Conservation (phyloP, 2,113 vertebrate genomes). For the Progne subis region DNA sequence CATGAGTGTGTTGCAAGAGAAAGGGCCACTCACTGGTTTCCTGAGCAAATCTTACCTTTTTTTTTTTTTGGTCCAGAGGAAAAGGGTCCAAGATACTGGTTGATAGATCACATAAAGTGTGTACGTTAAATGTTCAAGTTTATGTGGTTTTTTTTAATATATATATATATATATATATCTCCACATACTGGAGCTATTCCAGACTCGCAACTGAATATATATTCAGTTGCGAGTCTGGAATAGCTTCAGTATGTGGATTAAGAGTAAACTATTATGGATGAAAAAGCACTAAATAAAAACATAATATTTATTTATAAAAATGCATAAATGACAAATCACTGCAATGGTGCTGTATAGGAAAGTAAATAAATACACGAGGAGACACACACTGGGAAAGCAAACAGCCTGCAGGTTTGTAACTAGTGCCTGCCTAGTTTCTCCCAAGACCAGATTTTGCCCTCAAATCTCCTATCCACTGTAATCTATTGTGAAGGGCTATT, state of each 20-base stretch:
- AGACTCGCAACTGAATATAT: too few species aligned
- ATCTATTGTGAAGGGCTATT: background rate
- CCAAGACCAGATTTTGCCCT: background rate
- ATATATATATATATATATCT: background rate
- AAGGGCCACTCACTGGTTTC: background rate
- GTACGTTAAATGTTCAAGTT: slow-evolving; percentile 63
- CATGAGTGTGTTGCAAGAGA: background rate
- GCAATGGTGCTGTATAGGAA: background rate
- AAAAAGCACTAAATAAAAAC: slow-evolving; percentile 69
- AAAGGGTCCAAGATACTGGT: slow-evolving; percentile 41
- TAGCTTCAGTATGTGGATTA: slow-evolving; percentile 69
- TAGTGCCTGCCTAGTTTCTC: background rate
- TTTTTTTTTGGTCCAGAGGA: background rate
- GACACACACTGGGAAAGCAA: slow-evolving; percentile 13
- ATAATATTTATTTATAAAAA: slow-evolving; percentile 78
- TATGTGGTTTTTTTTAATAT: slow-evolving; percentile 39
- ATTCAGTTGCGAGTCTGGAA: slow-evolving; percentile 64
- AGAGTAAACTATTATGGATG: slow-evolving; percentile 71
- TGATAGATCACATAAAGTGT: slow-evolving; percentile 39
- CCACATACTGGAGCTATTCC: too few species aligned
- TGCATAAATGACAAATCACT: slow-evolving; percentile 50
- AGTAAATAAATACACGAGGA: background rate
- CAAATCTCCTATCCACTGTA: background rate
- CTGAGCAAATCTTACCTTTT: background rate
- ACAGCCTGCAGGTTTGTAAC: background rate